A percentile compares a stretch with the other conserved stretches of the same genome.
Conservation (phyloP, 1,140 invertebrate species). For the Musca vetustissima region DNA sequence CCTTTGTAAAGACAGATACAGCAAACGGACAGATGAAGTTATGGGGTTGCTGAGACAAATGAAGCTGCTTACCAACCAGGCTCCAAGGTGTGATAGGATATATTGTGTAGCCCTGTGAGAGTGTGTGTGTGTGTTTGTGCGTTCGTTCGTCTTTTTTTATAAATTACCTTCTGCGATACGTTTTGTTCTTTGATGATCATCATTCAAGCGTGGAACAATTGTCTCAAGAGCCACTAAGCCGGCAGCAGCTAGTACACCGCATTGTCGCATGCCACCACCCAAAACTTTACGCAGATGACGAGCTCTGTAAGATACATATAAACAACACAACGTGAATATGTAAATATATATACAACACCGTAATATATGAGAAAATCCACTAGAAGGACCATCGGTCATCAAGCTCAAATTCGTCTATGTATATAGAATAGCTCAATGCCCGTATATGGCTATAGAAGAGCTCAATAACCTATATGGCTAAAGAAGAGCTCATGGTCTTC, state of each 20-base stretch:
- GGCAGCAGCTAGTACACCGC: slow-evolving; percentile 84
- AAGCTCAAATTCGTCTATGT: too few relatives aligned
- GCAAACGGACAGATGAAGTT: too few relatives aligned
- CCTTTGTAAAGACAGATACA: not conserved
- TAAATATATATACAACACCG: not conserved
- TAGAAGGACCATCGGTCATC: too few relatives aligned
- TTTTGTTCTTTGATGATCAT: slow-evolving; percentile 75
- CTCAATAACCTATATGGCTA: not conserved
- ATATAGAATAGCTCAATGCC: too few relatives aligned
- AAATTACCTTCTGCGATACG: slow-evolving; percentile 68
- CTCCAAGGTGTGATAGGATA: too few relatives aligned
- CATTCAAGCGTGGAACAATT: slow-evolving; percentile 66
- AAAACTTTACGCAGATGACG: slow-evolving; percentile 78
- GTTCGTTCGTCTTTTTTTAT: slow-evolving; percentile 4
- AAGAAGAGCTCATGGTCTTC: not conserved
- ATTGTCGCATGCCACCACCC: slow-evolving; percentile 91
- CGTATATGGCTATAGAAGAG: too few relatives aligned
- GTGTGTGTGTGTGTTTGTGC: not conserved
- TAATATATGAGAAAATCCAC: not conserved
- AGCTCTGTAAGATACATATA: slow-evolving; percentile 60
- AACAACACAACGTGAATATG: not conserved
- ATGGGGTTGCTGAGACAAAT: too few relatives aligned
- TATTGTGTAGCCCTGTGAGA: not conserved
- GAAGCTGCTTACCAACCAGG: too few relatives aligned
- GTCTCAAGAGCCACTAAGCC: slow-evolving; percentile 80